A percentile compares a stretch with the other conserved stretches of the same genome.
phyloP scores from a whole-genome alignment of 1,140 invertebrate species.

The Anadara kagoshimensis region DNA sequence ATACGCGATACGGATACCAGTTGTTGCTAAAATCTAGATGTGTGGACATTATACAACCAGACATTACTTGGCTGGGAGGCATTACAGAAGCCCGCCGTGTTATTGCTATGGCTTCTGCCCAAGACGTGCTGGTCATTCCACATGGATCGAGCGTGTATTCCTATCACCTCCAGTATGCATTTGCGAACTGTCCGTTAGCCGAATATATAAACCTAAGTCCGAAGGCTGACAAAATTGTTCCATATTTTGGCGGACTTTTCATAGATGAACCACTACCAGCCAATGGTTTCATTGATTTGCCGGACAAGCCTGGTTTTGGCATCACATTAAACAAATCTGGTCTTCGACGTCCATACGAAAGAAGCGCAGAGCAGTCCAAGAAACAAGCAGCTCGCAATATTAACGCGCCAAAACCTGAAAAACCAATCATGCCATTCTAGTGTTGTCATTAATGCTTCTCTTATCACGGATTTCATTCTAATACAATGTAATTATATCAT shows the following conservation, averaged over 20 bases:
- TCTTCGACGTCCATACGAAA: constrained; percentile 56
- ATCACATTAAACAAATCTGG: constrained; percentile 61
- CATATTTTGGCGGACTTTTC: constrained; percentile 68
- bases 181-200: constrained; percentile 65
- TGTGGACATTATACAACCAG: constrained; percentile 69
- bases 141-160: constrained; percentile 70
- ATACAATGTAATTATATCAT: too few species aligned
- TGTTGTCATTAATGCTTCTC: too few species aligned
- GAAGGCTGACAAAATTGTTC: constrained; percentile 60
- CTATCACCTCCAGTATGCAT: constrained; percentile 69
- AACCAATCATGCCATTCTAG: constrained; percentile 61
- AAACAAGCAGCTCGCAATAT: constrained; percentile 58
- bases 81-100: constrained; percentile 65
- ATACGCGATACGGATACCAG: constrained; percentile 66
- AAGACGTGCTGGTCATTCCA: constrained; percentile 64
- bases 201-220: constrained; percentile 68
- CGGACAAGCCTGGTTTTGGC: constrained; percentile 65
- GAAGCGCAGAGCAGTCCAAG: constrained; percentile 54
- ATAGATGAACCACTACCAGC: constrained; percentile 66
- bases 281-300: constrained; percentile 66
- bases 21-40: constrained; percentile 60
- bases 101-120: constrained; percentile 64
- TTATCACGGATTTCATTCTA: too few species aligned
- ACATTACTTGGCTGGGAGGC: constrained; percentile 68
- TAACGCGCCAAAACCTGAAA: constrained; percentile 43